Evolutionary conservation across 2,888 invertebrate species (phyloP).

Genomic region (Athetis lepigone): DNA sequence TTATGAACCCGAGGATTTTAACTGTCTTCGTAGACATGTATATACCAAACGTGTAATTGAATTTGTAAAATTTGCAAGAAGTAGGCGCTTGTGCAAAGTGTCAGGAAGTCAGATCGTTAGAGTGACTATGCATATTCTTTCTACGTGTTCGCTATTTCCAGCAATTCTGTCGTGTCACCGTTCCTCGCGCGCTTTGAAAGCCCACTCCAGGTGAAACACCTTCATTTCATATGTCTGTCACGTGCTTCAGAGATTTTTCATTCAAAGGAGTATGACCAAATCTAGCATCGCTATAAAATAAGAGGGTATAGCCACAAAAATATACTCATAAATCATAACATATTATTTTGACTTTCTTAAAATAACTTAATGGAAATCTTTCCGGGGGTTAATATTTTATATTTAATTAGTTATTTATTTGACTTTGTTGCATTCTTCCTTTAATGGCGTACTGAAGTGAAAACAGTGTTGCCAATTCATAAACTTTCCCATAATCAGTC

Average conservation of each 20-base stretch:
- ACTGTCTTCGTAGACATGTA: conserved; percentile 29
- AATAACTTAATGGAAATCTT: no score
- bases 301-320: no score
- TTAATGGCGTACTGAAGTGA: no score
- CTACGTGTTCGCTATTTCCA: conserved; percentile 77
- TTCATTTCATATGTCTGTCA: conserved; percentile 77
- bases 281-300: no score
- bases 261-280: no score
- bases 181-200: conserved; percentile 74
- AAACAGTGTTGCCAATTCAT: no score
- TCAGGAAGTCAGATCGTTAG: conserved; percentile 66
- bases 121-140: conserved; percentile 76
- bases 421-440: no score
- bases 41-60: conserved; percentile 55
- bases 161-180: conserved; percentile 79
- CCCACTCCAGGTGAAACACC: conserved; percentile 66
- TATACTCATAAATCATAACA: no score
- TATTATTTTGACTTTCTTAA: no score
- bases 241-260: conserved; percentile 79
- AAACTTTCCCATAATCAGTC: no score
- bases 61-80: conserved; percentile 52
- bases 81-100: conserved; percentile 45
- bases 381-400: no score
- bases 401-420: no score
- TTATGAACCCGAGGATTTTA: conserved; percentile 61